Evolutionary conservation across 1,140 invertebrate genomes (phyloP).

Genomic region (Drosophila biarmipes): DNA sequence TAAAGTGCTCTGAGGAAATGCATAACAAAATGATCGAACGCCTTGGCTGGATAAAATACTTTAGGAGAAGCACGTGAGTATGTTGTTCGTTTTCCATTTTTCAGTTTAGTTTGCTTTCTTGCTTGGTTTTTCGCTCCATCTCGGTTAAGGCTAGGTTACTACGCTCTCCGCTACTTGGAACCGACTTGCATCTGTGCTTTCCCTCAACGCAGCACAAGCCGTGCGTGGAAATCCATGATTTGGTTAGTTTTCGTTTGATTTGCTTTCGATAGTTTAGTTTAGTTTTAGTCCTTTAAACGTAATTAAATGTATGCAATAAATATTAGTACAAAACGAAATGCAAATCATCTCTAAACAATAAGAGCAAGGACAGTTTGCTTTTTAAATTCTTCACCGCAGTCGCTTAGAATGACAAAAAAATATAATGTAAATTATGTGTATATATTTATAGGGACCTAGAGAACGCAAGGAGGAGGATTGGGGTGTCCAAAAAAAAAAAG

Average conservation of each 20-base stretch:
- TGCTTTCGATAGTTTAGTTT: slow-evolving; percentile 27
- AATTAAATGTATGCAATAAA: slow-evolving; percentile 73
- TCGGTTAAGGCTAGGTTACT: slow-evolving; percentile 51
- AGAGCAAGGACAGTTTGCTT: slow-evolving; percentile 27
- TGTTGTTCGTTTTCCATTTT: slow-evolving; percentile 7
- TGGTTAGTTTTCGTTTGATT: slow-evolving; percentile 54
- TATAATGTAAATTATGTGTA: slow-evolving; percentile 24
- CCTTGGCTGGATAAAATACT: slow-evolving; percentile 45
- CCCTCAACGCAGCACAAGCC: slow-evolving; percentile 13
- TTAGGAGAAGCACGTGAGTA: slow-evolving; percentile 52
- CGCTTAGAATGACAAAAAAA: slow-evolving; percentile 30
- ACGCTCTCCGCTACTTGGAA: slow-evolving; percentile 21
- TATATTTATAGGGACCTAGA: neutral
- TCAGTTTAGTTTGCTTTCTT: slow-evolving; percentile 2
- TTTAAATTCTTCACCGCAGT: slow-evolving; percentile 52
- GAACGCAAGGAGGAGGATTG: slow-evolving; percentile 2
- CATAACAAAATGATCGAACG: slow-evolving; percentile 56
- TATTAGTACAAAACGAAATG: slow-evolving; percentile 79
- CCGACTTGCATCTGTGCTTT: slow-evolving; percentile 14
- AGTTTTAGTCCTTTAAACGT: slow-evolving; percentile 42
- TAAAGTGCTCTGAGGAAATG: slow-evolving; percentile 53
- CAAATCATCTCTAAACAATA: slow-evolving; percentile 52
- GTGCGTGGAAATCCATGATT: slow-evolving; percentile 41
- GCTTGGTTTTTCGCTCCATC: neutral
- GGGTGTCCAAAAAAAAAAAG: slow-evolving; percentile 9